phyloP scores from a whole-genome alignment of 2,113 vertebrate species.

The Platanista minor region DNA sequence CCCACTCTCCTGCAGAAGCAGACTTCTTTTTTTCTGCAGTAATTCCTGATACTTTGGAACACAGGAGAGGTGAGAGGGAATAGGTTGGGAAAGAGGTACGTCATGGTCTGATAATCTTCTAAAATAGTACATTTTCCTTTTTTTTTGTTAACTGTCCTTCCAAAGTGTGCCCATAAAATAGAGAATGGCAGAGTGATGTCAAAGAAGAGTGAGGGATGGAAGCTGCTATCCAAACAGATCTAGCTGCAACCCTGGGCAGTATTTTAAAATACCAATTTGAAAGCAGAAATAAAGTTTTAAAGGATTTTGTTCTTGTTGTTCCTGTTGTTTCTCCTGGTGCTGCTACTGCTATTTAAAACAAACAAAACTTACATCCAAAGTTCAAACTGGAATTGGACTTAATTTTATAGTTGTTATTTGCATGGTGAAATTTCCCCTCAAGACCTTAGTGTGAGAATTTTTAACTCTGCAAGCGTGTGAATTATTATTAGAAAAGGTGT shows the following conservation, averaged over 20 bases:
- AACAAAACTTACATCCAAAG: background rate
- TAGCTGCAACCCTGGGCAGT: background rate
- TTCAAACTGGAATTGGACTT: conserved; percentile 8
- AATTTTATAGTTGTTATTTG: conserved; percentile 33
- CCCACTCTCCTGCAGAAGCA: background rate
- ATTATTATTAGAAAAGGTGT: background rate
- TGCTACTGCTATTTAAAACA: conserved; percentile 21
- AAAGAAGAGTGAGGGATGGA: background rate
- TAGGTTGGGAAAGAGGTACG: background rate
- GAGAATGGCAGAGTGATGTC: background rate
- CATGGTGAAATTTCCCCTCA: conserved; percentile 36
- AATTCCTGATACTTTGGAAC: background rate
- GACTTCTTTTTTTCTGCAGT: background rate
- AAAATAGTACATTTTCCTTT: background rate
- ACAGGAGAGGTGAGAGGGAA: background rate
- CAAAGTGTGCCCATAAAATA: background rate
- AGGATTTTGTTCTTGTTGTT: background rate
- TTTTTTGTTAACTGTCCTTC: background rate
- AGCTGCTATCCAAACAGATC: background rate
- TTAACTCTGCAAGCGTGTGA: conserved; percentile 12
- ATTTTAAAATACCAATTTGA: background rate
- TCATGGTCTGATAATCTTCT: background rate
- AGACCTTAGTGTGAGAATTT: background rate
- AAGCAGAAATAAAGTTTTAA: conserved; percentile 24
- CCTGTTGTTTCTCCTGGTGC: background rate